phyloP scores from a whole-genome alignment of 2,888 invertebrate genomes.

The Pollenia griseotomentosa region DNA sequence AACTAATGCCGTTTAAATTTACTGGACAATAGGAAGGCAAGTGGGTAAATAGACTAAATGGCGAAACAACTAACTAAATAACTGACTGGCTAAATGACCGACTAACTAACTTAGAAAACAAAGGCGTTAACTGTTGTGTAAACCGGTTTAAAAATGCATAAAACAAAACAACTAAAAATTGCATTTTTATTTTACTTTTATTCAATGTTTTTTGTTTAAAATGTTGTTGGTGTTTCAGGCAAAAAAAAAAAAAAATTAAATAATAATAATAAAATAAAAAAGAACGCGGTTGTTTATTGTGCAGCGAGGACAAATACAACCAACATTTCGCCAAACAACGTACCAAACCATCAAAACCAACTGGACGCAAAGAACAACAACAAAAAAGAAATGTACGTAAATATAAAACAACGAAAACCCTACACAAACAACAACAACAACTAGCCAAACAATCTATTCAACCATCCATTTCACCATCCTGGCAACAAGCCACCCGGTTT shows the following conservation, averaged over 20 bases:
- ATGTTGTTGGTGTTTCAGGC: constrained; percentile 51
- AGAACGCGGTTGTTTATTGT: constrained; percentile 7
- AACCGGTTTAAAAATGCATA: constrained; percentile 66
- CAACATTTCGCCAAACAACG: constrained; percentile 17
- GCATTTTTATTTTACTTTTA: constrained; percentile 38
- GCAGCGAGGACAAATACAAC: background rate
- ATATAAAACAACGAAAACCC: background rate
- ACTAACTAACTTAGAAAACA: constrained; percentile 50
- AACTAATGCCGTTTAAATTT: constrained; percentile 33
- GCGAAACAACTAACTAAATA: background rate
- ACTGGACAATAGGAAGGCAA: constrained; percentile 33
- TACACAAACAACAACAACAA: background rate
- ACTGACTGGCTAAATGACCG: constrained; percentile 24
- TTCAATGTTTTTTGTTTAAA: constrained; percentile 52
- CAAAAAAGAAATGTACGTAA: background rate
- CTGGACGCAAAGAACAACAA: constrained; percentile 25
- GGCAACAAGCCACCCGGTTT: constrained; percentile 63
- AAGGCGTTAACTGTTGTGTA: constrained; percentile 73
- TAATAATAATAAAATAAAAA: background rate
- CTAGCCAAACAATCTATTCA: constrained; percentile 49
- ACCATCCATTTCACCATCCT: constrained; percentile 55
- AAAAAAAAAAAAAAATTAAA: constrained; percentile 16
- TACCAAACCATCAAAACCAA: constrained; percentile 45
- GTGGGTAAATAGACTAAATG: constrained; percentile 38
- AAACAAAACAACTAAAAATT: constrained; percentile 45